These are phyloP conservation scores for Thryonomys swinderianus DNA, from an alignment of 2,113 vertebrate species.

Conservation along the genomic window DNA sequence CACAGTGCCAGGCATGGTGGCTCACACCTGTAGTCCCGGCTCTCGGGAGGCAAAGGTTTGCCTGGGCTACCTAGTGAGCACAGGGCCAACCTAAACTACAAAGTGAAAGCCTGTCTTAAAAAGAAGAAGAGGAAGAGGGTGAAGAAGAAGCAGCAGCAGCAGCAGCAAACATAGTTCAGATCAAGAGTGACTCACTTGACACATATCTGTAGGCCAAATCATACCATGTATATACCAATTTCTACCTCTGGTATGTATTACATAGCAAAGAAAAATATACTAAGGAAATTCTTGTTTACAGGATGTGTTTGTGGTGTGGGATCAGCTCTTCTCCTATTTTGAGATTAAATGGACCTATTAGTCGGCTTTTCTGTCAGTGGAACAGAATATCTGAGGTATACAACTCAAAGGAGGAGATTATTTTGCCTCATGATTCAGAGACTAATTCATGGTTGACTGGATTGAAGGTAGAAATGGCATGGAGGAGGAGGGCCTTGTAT, in stretches of 20 bases:
- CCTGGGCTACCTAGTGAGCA: too few species aligned
- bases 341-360: neutral
- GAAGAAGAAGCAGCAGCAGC: too few species aligned
- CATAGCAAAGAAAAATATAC: neutral
- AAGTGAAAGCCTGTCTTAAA: too few species aligned
- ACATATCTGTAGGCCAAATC: neutral
- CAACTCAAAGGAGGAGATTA: neutral
- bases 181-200: neutral
- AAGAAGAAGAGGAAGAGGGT: too few species aligned
- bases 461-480: neutral
- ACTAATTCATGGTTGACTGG: neutral
- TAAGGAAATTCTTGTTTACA: neutral
- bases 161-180: neutral
- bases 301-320: neutral
- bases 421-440: neutral
- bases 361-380: neutral
- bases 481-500: neutral
- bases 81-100: too few species aligned
- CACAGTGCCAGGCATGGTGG: too few species aligned
- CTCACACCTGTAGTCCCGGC: too few species aligned
- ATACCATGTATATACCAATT: neutral
- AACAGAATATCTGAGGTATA: neutral
- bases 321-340: neutral
- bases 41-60: too few species aligned
- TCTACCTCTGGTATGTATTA: neutral